Evolutionary conservation across 2,888 invertebrate genomes (phyloP), one percentile per base, ranked within the genome.

Genomic region (Orthonychiurus folsomi): DNA sequence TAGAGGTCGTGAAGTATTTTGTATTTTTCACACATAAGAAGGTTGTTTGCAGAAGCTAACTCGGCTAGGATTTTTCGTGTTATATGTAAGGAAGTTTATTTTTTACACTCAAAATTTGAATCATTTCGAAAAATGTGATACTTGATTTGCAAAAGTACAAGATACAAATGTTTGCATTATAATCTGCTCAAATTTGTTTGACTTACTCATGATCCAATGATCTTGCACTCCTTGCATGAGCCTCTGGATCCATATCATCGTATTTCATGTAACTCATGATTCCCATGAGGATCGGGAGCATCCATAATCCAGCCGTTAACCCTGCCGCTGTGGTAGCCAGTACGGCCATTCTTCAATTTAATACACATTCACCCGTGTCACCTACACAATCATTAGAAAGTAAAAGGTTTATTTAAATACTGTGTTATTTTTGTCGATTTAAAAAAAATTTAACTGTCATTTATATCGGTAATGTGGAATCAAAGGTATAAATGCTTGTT

Each of bases 221-320:
- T 21, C 84, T 83, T 50, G 87, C 80, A 71, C 89, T 84, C n/a
- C 85, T 85, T 0, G 87, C 86, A 61, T 86, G 81, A 0, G 87
- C 86, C 76, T 91, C 91, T 0, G 89, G 89, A 76, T 91, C 90
- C 75, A 87, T 83, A 66, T 86, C 83, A 74, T 91, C 91, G 76
- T 86, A 89, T 75, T 90, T 88, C 77, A 89, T 91, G 77, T 89
- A 91, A 5, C 90, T 89, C 69, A 92, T 84, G 9, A 89, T 87
- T 0, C 90, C 89, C 62, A 89, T 86, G 67, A 93, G 77, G 78
- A 89, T 85, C 0, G 92, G 90, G 53, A 91, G 82, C 76, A 92
- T 88, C 85, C 88, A 88, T 12, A 86, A 86, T 18, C 89, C 85
- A 50, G 86, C 85, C 50, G 85, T 80, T 57, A 83, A 83, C 61